A percentile compares a stretch with the other conserved stretches of the same genome.
These are phyloP conservation scores for Scopus umbretta DNA, from an alignment of 2,113 vertebrate genomes.

Conservation along the genomic window DNA sequence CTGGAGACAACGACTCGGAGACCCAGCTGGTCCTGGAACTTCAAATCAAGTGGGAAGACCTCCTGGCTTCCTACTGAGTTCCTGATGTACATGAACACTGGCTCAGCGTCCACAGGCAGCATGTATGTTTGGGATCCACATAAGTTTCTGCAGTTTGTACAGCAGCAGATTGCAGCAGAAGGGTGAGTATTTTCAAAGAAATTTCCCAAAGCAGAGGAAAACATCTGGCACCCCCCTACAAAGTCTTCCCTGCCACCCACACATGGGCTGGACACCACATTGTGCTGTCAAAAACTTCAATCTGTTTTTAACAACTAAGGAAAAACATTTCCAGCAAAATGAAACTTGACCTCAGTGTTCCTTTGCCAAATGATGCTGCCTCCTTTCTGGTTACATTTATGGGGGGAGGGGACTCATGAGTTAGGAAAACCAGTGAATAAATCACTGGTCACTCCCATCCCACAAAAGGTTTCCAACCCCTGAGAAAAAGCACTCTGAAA, in stretches of 20 bases:
- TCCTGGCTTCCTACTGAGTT: not conserved
- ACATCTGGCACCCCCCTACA: not conserved
- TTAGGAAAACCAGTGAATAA: not conserved
- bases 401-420: not conserved
- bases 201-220: not conserved
- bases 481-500: not conserved
- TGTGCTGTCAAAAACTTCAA: conserved; percentile 1
- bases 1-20: not conserved
- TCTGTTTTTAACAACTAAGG: conserved; percentile 19
- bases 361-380: not conserved
- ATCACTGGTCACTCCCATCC: not conserved
- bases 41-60: not conserved
- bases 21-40: not conserved
- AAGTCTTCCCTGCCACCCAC: conserved; percentile 19
- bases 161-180: not conserved
- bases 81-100: not conserved
- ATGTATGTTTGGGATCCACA: not conserved
- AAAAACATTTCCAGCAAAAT: not conserved
- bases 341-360: not conserved
- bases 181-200: not conserved
- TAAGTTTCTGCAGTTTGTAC: not conserved
- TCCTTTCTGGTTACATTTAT: conserved; percentile 5
- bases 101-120: not conserved
- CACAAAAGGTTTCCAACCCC: not conserved
- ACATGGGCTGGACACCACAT: conserved; percentile 1